Evolutionary conservation across 1,140 invertebrate species (phyloP), one percentile per base, ranked within the genome.

Genomic region (Agrypnia vestita): DNA sequence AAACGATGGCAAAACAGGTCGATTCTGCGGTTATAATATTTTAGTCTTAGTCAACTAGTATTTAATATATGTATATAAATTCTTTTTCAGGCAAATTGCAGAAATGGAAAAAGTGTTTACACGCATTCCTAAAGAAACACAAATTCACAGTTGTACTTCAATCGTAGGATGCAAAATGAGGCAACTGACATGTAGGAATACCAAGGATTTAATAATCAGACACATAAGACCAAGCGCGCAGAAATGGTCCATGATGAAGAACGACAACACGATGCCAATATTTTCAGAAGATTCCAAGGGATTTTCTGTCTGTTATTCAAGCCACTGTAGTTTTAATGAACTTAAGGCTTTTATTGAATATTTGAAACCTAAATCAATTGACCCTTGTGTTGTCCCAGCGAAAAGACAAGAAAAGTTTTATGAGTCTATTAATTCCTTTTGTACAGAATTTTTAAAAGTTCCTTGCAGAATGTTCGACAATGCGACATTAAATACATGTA

Each of bases 291-390:
- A 87, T 72, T 19, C 73, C 0, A 59, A 85, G 15, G 86, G 84
- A 46, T 84, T 80, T 4, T 84, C 87, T 78, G 89, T 93, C 6
- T 94, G 93, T 84, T 94, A 92, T 82, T 90, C 93, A 1, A 92
- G 88, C 12, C 93, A 95, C 84, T 90, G 91, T 21, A 94, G 93
- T 51, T 89, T 89, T 61, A 82, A 87, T 25, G 92, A 93, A 86
- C 84, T 93, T 1, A 85, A 85, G 51, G 86, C 86, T 47, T 90
- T 93, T 82, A 81, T 93, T 35, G 76, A 87, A 61, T 91, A 91
- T 85, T 87, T 93, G 62, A 85, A 89, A 59, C 90, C 91, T n/a
- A 85, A 85, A 35, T 80, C 88, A 43, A 84, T 93, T 74, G 85
- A 89, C 83, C 86, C 91, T 3, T 91, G 91, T 84, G 92, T 92